These are phyloP conservation scores for Odontamblyopus lacepedii DNA, from an alignment of 2,797 vertebrate genomes.

Conservation along the genomic window DNA sequence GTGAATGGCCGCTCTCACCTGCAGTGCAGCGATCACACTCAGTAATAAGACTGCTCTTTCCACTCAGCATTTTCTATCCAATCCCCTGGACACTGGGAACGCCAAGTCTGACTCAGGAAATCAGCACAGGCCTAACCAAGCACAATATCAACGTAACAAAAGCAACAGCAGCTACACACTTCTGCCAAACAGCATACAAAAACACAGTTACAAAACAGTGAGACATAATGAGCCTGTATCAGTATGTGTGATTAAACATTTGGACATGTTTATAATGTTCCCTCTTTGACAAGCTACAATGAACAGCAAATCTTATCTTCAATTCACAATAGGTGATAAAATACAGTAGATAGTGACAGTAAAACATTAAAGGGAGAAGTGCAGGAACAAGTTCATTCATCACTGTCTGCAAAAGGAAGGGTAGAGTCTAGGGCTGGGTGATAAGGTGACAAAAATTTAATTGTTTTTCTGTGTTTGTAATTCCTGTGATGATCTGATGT, in stretches of 20 bases:
- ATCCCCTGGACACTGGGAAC: slow-evolving; percentile 14
- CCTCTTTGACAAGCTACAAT: neutral
- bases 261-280: neutral
- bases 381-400: neutral
- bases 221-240: neutral
- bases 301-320: neutral
- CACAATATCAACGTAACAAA: slow-evolving; percentile 14
- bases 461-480: no score
- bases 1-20: slow-evolving; percentile 18
- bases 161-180: neutral
- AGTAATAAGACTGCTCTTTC: slow-evolving; percentile 22
- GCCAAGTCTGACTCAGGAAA: slow-evolving; percentile 48
- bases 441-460: neutral
- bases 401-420: neutral
- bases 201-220: neutral
- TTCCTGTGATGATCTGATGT: no score
- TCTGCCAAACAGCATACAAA: neutral
- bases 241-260: neutral
- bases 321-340: neutral
- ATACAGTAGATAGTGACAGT: neutral
- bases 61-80: slow-evolving; percentile 47
- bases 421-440: neutral
- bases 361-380: neutral
- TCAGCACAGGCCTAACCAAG: neutral
- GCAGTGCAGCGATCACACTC: slow-evolving; percentile 47